Evolutionary conservation across 2,797 vertebrate genomes (phyloP).

Genomic region (Galagoides demidoff): DNA sequence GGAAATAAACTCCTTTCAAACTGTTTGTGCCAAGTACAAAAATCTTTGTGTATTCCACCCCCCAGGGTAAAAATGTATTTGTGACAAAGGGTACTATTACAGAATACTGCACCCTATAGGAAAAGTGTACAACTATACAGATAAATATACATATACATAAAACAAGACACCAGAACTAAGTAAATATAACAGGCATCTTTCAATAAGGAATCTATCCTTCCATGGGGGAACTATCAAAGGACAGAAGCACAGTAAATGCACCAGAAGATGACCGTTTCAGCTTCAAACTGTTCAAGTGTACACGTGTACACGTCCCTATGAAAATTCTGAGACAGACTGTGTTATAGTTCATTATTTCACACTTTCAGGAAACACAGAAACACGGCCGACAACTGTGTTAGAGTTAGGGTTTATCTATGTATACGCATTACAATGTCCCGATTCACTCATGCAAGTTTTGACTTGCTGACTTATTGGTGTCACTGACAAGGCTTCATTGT

Average conservation of each 20-base stretch:
- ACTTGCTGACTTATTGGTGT: no score
- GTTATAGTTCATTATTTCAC: no score
- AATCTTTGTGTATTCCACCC: neutral
- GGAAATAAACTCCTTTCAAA: neutral
- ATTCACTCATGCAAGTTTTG: no score
- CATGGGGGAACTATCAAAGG: neutral
- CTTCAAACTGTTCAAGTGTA: neutral
- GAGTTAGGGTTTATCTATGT: no score
- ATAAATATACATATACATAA: neutral
- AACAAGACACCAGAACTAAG: neutral
- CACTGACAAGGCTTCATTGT: no score
- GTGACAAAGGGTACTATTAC: neutral
- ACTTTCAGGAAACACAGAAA: no score
- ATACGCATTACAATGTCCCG: no score
- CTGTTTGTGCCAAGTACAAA: neutral
- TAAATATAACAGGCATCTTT: neutral
- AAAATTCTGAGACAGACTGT: no score
- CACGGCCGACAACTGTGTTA: no score
- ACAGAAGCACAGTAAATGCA: neutral
- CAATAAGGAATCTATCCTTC: neutral
- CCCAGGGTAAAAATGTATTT: neutral
- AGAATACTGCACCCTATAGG: neutral
- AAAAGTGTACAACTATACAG: neutral
- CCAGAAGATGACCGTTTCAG: neutral
- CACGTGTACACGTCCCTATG: no score